These are phyloP conservation scores for Dipus sagitta DNA, from an alignment of 2,797 vertebrate species.

Conservation along the genomic window DNA sequence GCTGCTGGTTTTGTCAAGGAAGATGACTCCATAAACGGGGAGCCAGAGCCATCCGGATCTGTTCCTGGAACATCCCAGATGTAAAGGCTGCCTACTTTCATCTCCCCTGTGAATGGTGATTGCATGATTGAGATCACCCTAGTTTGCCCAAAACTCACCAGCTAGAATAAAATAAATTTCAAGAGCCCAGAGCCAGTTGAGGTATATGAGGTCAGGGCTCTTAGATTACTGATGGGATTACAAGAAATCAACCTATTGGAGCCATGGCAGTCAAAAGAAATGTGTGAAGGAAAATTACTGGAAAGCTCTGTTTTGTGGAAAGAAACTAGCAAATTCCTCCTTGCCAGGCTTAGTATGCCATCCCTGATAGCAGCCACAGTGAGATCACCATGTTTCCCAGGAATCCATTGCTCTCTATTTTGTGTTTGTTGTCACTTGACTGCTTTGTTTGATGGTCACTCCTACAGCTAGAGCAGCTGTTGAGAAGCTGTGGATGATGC, in stretches of 20 bases:
- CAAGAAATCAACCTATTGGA: conserved; percentile 96
- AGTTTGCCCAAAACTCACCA: conserved; percentile 94
- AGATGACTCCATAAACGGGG: conserved; percentile 89
- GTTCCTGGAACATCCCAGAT: conserved; percentile 93
- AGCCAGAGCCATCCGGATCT: conserved; percentile 91
- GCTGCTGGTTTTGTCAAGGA: conserved; percentile 91
- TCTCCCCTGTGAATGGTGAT: conserved; percentile 91
- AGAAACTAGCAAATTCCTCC: conserved; percentile 89
- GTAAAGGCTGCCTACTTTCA: conserved; percentile 90
- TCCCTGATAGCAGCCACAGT: conserved; percentile 95
- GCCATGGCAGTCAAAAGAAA: conserved; percentile 93
- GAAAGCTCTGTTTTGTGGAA: conserved; percentile 89
- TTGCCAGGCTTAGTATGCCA: conserved; percentile 97
- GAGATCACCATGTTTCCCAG: conserved; percentile 95
- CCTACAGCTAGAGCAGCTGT: conserved; percentile 90
- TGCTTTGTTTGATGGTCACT: conserved; percentile 91
- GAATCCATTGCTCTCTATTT: conserved; percentile 91
- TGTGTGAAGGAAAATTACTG: conserved; percentile 88
- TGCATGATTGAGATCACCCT: conserved; percentile 86
- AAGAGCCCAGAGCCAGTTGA: conserved; percentile 95
- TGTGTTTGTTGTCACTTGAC: conserved; percentile 90
- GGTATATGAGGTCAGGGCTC: conserved; percentile 90
- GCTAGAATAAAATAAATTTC: conserved; percentile 92
- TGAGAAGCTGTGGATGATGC: conserved; percentile 92
- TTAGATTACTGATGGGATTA: conserved; percentile 91